phyloP scores from a whole-genome alignment of 2,113 vertebrate species.

The Hippocampus guttulatus region DNA sequence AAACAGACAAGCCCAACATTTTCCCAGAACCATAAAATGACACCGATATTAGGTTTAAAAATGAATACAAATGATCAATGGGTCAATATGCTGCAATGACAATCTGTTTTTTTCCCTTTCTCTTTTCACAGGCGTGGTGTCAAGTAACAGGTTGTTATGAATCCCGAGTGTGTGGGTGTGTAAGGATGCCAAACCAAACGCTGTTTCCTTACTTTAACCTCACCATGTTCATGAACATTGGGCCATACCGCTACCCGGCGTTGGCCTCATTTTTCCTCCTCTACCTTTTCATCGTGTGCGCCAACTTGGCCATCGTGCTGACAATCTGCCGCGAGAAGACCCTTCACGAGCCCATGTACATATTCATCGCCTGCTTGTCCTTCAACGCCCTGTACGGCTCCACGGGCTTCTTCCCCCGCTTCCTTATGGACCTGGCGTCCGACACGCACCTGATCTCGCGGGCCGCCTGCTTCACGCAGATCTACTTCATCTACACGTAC shows the following conservation, averaged over 20 bases:
- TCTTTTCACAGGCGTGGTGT: neutral
- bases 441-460: conserved; percentile 42
- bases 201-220: conserved; percentile 27
- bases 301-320: conserved; percentile 36
- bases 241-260: conserved; percentile 25
- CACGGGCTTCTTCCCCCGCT: conserved; percentile 39
- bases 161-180: neutral
- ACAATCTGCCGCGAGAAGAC: conserved; percentile 21
- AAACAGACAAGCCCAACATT: no score
- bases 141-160: neutral
- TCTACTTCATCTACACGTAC: conserved; percentile 43
- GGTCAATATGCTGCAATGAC: no score
- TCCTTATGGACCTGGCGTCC: conserved; percentile 43
- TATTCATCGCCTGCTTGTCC: conserved; percentile 28
- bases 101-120: no score
- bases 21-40: no score
- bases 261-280: conserved; percentile 33
- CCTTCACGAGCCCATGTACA: conserved; percentile 41
- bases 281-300: conserved; percentile 30
- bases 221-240: conserved; percentile 35
- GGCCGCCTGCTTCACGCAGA: conserved; percentile 41
- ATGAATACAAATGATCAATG: neutral
- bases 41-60: neutral
- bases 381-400: conserved; percentile 35
- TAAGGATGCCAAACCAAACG: conserved; percentile 27